Percentiles rank a stretch among this genome's conserved stretches.
Conservation (phyloP, 2,888 invertebrate species). For the Tiliacea citrago region DNA sequence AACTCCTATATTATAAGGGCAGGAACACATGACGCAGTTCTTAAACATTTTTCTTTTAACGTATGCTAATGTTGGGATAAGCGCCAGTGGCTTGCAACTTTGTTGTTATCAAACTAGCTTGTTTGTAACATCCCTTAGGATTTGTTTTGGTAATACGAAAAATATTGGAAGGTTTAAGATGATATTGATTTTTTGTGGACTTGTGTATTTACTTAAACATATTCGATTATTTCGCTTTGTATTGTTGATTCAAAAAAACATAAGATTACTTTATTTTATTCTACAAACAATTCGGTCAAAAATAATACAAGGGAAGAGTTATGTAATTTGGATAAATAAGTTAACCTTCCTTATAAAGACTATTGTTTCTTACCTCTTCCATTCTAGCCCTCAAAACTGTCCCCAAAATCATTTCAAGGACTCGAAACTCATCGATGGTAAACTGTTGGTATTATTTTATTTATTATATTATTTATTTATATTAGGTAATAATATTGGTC, state of each 20-base stretch:
- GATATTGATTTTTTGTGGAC: slow-evolving; percentile 1
- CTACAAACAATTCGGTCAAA: too few relatives aligned
- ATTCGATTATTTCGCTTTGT: background rate
- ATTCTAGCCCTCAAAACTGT: background rate
- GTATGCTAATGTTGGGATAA: slow-evolving; percentile 85
- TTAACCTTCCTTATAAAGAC: background rate
- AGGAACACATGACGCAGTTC: slow-evolving; percentile 72
- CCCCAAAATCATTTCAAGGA: background rate
- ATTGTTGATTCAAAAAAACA: background rate
- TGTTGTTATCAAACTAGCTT: slow-evolving; percentile 77
- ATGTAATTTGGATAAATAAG: too few relatives aligned
- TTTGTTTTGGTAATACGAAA: slow-evolving; percentile 68
- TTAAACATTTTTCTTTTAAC: slow-evolving; percentile 74
- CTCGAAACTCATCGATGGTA: background rate
- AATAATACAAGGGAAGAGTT: too few relatives aligned
- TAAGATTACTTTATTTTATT: background rate
- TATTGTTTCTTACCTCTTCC: background rate
- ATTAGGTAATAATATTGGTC: too few relatives aligned
- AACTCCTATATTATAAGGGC: slow-evolving; percentile 69
- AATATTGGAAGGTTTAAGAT: slow-evolving; percentile 57
- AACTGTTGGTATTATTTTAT: background rate
- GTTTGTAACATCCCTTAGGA: slow-evolving; percentile 67
- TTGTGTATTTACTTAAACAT: background rate
- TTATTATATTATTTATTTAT: too few relatives aligned
- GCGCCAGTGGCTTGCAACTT: slow-evolving; percentile 74